Evolutionary conservation across 2,888 invertebrate genomes (phyloP), one percentile per base, ranked within the genome.

Genomic region (Melanostoma mellinum): DNA sequence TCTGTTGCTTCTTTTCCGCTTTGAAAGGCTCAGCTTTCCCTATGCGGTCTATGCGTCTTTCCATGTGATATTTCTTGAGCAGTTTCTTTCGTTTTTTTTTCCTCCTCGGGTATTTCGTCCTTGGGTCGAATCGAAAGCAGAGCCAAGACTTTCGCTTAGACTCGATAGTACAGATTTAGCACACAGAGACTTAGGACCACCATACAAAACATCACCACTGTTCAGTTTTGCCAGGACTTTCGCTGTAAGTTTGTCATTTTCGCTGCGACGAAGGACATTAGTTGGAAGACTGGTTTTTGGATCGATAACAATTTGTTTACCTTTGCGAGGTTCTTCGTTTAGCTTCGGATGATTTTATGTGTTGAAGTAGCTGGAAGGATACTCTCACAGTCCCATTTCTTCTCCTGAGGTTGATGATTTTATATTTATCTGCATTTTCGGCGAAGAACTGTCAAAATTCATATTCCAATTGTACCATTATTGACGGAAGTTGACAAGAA

Each of bases 261-360:
- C 93, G 4, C 90, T 87, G 36, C 92, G 93, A 40, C 93, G 93
- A 0, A 96, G 88, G 0, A 94, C 92, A 87, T 95, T 94, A 81
- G 93, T 92, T 0, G 97, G 97, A 30, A 97, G 92, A 0, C 97
- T 97, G 0, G 95, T 96, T 89, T 93, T 95, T 0, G 93, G 89
- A 89, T 94, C 92, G n/a, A 96, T 94, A 89, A 93, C 92, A 60
- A 96, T 96, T 91, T 94, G 95, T 3, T 92, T 89, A 0, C 90
- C 88, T 38, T 89, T 89, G 73, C 93, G 94, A 0, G 94, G 94
- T 88, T 96, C 97, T 56, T 93, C 93, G 65, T 98, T 97, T 32
- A 97, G 87, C 89, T 96, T 97, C 0, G 99, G 99, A 92, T 97
- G 97, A 92, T 99, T 98, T 90, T 97, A 97, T 67, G 96, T 92